These are phyloP conservation scores for Hassar affinis DNA, from an alignment of 2,113 vertebrate genomes.

Conservation along the genomic window DNA sequence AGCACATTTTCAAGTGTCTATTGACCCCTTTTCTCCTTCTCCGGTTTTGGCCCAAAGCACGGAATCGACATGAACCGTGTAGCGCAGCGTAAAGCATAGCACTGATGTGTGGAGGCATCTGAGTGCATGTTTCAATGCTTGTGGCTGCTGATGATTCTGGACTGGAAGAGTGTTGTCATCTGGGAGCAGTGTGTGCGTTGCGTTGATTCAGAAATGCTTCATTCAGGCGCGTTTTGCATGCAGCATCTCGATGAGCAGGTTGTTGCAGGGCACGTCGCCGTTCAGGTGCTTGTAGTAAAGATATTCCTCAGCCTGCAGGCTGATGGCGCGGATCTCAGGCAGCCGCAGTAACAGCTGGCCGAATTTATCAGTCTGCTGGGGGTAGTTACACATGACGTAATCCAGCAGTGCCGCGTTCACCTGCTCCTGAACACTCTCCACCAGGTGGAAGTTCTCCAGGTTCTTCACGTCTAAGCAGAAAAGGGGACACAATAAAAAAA, in stretches of 20 bases:
- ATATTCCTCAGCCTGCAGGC: slow-evolving; percentile 97
- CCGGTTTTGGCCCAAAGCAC: slow-evolving; percentile 27
- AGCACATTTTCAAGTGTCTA: slow-evolving; percentile 17
- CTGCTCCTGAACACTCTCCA: slow-evolving; percentile 97
- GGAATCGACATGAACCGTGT: slow-evolving; percentile 16
- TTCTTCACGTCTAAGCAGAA: slow-evolving; percentile 88
- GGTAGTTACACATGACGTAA: slow-evolving; percentile 96
- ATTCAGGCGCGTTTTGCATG: slow-evolving; percentile 93
- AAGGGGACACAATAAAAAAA: slow-evolving; percentile 5
- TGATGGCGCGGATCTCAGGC: slow-evolving; percentile 95
- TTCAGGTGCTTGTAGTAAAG: slow-evolving; percentile 99
- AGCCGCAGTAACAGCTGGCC: slow-evolving; percentile 93
- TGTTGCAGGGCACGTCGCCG: slow-evolving; percentile 98
- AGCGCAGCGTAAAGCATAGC: slow-evolving; percentile 9
- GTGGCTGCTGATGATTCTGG: slow-evolving; percentile 44
- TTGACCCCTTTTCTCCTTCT: neutral
- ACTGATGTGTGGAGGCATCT: slow-evolving; percentile 22
- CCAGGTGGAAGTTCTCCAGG: slow-evolving; percentile 96
- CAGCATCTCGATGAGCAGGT: slow-evolving; percentile 99
- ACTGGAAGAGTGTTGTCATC: slow-evolving; percentile 25
- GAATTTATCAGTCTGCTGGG: slow-evolving; percentile 96
- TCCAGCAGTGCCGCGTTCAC: slow-evolving; percentile 93
- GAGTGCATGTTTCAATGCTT: slow-evolving; percentile 29
- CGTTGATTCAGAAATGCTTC: slow-evolving; percentile 9
- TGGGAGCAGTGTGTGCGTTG: slow-evolving; percentile 23